These are phyloP conservation scores for Teleogryllus oceanicus DNA, from an alignment of 2,888 invertebrate species.

Conservation along the genomic window DNA sequence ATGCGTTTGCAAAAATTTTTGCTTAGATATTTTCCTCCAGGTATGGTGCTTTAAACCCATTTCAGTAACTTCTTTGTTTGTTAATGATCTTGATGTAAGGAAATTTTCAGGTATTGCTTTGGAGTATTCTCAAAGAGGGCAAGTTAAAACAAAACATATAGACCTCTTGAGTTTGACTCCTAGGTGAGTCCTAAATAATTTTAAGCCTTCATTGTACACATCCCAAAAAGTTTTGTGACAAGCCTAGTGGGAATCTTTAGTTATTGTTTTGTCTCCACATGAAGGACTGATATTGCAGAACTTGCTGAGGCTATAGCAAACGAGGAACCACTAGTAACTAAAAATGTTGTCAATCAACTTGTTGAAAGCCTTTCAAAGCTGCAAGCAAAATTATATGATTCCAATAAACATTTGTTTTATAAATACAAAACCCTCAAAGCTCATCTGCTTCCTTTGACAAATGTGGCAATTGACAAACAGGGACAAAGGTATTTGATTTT, in stretches of 20 bases:
- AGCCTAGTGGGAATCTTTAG: conserved; percentile 24
- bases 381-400: conserved; percentile 61
- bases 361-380: conserved; percentile 60
- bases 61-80: conserved; percentile 22
- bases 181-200: conserved; percentile 51
- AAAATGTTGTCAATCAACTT: conserved; percentile 57
- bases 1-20: conserved; percentile 68
- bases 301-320: conserved; percentile 53
- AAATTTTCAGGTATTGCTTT: conserved; percentile 55
- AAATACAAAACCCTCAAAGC: conserved; percentile 63
- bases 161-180: conserved; percentile 61
- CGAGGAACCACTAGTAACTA: conserved; percentile 56
- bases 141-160: conserved; percentile 59
- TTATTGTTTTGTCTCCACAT: background rate
- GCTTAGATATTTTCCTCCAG: conserved; percentile 69
- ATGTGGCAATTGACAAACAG: conserved; percentile 66
- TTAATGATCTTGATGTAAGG: conserved; percentile 24
- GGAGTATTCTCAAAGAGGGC: conserved; percentile 58
- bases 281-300: conserved; percentile 48
- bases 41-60: conserved; percentile 44
- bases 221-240: conserved; percentile 26
- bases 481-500: conserved; percentile 55
- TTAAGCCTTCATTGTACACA: conserved; percentile 4
- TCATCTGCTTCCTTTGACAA: conserved; percentile 68
- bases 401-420: conserved; percentile 61